Conservation (phyloP, 2,113 vertebrate genomes). For the Stegostoma tigrinum region DNA sequence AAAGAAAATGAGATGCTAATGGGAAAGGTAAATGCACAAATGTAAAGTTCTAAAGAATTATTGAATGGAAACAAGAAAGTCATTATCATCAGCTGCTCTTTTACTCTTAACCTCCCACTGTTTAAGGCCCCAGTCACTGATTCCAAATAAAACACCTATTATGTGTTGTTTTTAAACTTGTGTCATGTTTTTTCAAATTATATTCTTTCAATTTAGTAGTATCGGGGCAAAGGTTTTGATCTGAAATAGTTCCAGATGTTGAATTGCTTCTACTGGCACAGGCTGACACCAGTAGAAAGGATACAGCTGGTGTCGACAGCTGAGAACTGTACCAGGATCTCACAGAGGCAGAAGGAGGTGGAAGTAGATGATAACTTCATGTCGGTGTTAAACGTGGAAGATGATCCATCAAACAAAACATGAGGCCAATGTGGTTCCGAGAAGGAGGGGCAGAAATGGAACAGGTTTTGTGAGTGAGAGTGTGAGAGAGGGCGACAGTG, state of each 20-base stretch:
- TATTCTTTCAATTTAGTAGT: too few relatives aligned
- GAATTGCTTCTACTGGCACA: not conserved
- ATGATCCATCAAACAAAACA: not conserved
- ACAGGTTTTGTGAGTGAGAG: too few relatives aligned
- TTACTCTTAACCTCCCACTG: too few relatives aligned
- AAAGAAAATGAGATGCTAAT: not conserved
- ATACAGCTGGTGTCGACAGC: not conserved
- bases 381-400: not conserved
- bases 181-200: too few relatives aligned
- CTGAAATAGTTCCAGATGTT: not conserved
- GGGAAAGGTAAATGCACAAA: not conserved
- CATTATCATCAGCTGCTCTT: not conserved
- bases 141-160: too few relatives aligned
- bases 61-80: not conserved
- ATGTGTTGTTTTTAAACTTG: too few relatives aligned
- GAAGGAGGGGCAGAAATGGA: too few relatives aligned
- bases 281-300: not conserved
- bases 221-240: too few relatives aligned
- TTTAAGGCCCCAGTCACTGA: too few relatives aligned
- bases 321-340: not conserved
- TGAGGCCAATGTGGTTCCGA: too few relatives aligned
- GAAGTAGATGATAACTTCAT: not conserved
- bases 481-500: too few relatives aligned
- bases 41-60: not conserved
- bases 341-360: not conserved